Evolutionary conservation across 2,113 vertebrate species (phyloP).

Genomic region (Cheilinus undulatus): DNA sequence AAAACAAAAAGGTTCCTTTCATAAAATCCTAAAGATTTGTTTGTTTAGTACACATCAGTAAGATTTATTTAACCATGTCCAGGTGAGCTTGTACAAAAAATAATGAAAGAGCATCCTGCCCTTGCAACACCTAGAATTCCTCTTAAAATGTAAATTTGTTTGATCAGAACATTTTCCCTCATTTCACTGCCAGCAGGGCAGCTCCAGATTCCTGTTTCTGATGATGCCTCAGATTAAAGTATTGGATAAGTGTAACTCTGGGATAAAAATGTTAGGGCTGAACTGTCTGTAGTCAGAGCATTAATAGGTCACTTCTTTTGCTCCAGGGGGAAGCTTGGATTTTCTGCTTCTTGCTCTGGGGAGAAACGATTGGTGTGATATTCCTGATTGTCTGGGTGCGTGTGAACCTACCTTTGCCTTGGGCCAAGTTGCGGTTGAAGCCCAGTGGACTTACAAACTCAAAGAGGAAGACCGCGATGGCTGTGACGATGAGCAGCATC

Average conservation of each 20-base stretch:
- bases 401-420: conserved; percentile 91
- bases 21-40: too few relatives aligned
- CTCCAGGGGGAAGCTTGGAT: conserved; percentile 51
- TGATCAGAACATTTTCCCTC: conserved; percentile 9
- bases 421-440: conserved; percentile 96
- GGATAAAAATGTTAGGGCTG: conserved; percentile 22
- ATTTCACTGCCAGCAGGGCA: conserved; percentile 10
- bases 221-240: conserved; percentile 22
- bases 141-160: conserved; percentile 8
- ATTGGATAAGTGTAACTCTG: neutral
- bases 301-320: conserved; percentile 52
- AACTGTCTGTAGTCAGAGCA: conserved; percentile 32
- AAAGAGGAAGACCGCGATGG: conserved; percentile 97
- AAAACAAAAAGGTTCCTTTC: too few relatives aligned
- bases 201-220: conserved; percentile 24
- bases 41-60: too few relatives aligned
- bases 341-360: conserved; percentile 20
- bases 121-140: conserved; percentile 1
- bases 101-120: neutral
- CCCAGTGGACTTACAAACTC: conserved; percentile 98
- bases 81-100: too few relatives aligned
- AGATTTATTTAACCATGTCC: too few relatives aligned
- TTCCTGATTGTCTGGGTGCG: conserved; percentile 21
- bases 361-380: conserved; percentile 40
- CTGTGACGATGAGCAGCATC: conserved; percentile 96